Evolutionary conservation across 2,797 vertebrate species (phyloP), one percentile per base, ranked within the genome.

Genomic region (Gymnopithys bicolor): DNA sequence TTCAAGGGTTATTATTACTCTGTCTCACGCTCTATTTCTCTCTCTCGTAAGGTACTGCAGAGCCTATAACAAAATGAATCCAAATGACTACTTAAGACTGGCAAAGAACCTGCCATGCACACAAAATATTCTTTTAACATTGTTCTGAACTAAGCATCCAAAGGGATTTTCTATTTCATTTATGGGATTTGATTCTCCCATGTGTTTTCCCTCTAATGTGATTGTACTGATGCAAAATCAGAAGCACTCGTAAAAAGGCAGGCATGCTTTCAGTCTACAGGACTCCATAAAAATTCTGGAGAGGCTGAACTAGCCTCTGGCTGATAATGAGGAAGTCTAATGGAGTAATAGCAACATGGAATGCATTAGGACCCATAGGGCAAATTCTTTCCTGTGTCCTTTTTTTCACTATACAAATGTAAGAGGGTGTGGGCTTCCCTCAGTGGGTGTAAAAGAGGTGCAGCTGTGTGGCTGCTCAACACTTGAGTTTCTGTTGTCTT

Each of bases 31-130:
- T 96, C 86, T 96, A 69, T 92, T 96, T 90, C 59, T 85, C 81
- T 90, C 82, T 89, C 76, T 95, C 41, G 82, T 84, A 90, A 96
- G 73, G 81, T 92, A 96, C 89, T 95, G 91, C 91, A 96, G 83
- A 78, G 91, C 70, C 89, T 96, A 95, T 95, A 97, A 97, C 96
- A 94, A 97, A 97, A 94, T 96, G 96, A 98, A 97, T 97, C 87
- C 94, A 97, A 97, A 98, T 96, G 90, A 93, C 95, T 97, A 74
- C 87, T 95, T 95, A 96, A 97, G 87, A 93, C 76, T 93, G 96
- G 89, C 37, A 87, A 96, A 90, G 93, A 95, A 97, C 79, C 93
- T 97, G 96, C 97, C 90, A 84, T 90, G 96, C 94, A 97, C 97
- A 96, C 87, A 89, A 96, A 98, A 96, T 95, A 94, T 95, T 89